A percentile compares a stretch with the other conserved stretches of the same genome.
phyloP scores from a whole-genome alignment of 2,888 invertebrate species.

The Trichacis sp. region DNA sequence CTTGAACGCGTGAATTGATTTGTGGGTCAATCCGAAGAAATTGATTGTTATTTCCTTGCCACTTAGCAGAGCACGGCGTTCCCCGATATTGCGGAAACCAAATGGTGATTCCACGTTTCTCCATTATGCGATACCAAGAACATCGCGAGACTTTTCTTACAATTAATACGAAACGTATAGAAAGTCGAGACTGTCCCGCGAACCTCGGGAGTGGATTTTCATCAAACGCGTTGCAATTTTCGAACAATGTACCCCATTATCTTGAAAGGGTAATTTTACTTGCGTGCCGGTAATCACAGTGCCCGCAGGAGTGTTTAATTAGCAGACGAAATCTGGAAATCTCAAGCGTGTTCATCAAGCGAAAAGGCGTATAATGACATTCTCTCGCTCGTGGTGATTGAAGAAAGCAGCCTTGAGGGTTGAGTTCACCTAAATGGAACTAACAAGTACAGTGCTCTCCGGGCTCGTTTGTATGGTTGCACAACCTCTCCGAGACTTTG shows the following conservation, averaged over 20 bases:
- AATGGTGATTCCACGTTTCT: not conserved
- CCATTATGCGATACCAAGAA: not conserved
- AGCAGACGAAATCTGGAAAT: conserved; percentile 4
- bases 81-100: not conserved
- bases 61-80: not conserved
- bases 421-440: conserved; percentile 29
- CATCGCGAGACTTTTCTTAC: not conserved
- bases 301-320: conserved; percentile 1
- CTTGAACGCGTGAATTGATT: not conserved
- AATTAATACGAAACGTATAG: not conserved
- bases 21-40: not conserved
- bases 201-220: not conserved
- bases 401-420: conserved; percentile 24
- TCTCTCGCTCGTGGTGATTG: conserved; percentile 10
- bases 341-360: conserved; percentile 3
- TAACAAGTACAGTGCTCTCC: conserved; percentile 24
- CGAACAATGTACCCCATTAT: not conserved
- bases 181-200: not conserved
- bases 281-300: not conserved
- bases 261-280: not conserved
- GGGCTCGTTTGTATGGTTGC: not conserved
- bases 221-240: not conserved
- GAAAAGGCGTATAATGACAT: conserved; percentile 10
- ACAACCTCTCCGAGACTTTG: conserved; percentile 4
- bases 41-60: not conserved